These are phyloP conservation scores for Arizona elegans DNA, from an alignment of 2,113 vertebrate genomes.

Conservation along the genomic window DNA sequence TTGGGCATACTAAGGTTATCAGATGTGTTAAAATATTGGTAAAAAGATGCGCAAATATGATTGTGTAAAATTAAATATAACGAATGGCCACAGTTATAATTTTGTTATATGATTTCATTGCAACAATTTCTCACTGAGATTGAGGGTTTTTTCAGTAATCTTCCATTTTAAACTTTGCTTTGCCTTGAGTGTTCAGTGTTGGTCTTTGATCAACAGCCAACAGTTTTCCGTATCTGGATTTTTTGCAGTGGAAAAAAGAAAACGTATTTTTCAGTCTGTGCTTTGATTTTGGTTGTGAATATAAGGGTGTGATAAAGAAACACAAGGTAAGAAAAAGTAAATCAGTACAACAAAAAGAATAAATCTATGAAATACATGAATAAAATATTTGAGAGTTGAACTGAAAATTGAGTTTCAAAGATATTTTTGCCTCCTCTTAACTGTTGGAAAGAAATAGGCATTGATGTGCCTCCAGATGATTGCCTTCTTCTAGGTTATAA, in stretches of 20 bases:
- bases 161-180: constrained; percentile 28
- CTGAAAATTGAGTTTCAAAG: neutral
- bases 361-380: neutral
- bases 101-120: neutral
- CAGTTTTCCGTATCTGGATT: constrained; percentile 40
- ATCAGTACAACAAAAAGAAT: neutral
- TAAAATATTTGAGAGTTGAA: neutral
- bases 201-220: neutral
- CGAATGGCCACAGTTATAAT: neutral
- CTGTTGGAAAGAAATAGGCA: neutral
- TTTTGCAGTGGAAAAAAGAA: constrained; percentile 48
- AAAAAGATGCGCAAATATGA: neutral
- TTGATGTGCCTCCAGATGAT: neutral
- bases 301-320: neutral
- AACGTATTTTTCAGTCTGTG: constrained; percentile 42
- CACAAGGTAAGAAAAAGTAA: neutral
- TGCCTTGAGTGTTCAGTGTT: neutral
- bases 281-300: constrained; percentile 45
- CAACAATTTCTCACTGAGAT: neutral
- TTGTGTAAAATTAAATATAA: neutral
- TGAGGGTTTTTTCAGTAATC: neutral
- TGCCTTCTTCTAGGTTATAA: neutral
- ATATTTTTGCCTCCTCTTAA: neutral
- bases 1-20: neutral
- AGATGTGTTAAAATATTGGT: neutral